phyloP scores from a whole-genome alignment of 2,113 vertebrate genomes.

The Salvelinus alpinus region DNA sequence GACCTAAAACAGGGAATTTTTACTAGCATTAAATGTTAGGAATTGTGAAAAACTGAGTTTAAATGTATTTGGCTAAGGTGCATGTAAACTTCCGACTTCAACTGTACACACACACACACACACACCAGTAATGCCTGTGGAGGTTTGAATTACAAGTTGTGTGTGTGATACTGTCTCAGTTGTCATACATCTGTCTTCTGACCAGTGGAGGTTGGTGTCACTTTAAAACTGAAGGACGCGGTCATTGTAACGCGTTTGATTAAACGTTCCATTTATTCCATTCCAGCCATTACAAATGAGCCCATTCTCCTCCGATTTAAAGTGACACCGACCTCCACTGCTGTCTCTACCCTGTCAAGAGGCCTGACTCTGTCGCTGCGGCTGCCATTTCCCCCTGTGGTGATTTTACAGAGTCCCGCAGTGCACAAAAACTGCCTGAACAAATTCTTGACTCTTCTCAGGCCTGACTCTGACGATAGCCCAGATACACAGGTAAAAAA shows the following conservation, averaged over 20 bases:
- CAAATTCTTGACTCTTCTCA: slow-evolving; percentile 36
- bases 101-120: too few species aligned
- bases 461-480: slow-evolving; percentile 43
- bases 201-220: too few species aligned
- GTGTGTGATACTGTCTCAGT: not conserved
- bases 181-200: not conserved
- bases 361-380: slow-evolving; percentile 21
- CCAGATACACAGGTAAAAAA: slow-evolving; percentile 27
- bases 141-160: slow-evolving; percentile 26
- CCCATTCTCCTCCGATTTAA: too few species aligned
- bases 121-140: not conserved
- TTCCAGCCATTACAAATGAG: too few species aligned
- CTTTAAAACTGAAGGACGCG: too few species aligned
- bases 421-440: slow-evolving; percentile 31
- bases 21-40: too few species aligned
- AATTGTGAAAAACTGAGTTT: too few species aligned
- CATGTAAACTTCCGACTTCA: too few species aligned
- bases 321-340: not conserved
- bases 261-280: not conserved
- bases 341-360: slow-evolving; percentile 14
- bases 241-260: not conserved
- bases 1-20: too few species aligned
- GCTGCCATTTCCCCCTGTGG: not conserved
- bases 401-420: slow-evolving; percentile 8
- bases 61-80: too few species aligned